These are phyloP conservation scores for Sinella curviseta DNA, from an alignment of 1,140 invertebrate species.

Conservation along the genomic window DNA sequence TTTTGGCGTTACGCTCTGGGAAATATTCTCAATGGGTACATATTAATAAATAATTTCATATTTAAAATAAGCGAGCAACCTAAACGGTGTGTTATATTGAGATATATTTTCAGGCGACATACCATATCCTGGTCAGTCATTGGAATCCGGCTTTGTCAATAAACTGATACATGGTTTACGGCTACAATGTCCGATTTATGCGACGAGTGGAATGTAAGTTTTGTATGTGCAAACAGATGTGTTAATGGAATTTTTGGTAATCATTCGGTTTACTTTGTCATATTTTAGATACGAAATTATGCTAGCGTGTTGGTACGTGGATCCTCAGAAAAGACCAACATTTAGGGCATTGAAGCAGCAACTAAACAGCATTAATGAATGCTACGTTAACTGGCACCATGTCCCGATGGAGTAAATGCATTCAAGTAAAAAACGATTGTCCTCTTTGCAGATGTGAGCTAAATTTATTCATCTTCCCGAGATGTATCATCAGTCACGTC, in stretches of 20 bases:
- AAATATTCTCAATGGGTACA: slow-evolving; percentile 56
- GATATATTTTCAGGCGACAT: neutral
- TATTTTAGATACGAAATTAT: neutral
- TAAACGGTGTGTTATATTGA: too few relatives aligned
- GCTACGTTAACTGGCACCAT: too few relatives aligned
- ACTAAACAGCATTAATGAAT: too few relatives aligned
- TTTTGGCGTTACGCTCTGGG: slow-evolving; percentile 59
- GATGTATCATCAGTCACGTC: too few relatives aligned
- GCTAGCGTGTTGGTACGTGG: neutral
- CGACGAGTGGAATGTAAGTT: slow-evolving; percentile 15
- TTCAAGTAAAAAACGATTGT: too few relatives aligned
- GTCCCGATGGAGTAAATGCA: too few relatives aligned
- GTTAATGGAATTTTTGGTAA: too few relatives aligned
- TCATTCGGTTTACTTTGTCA: neutral
- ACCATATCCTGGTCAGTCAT: slow-evolving; percentile 24
- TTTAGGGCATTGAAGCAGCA: neutral
- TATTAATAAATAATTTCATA: too few relatives aligned
- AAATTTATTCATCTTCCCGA: too few relatives aligned
- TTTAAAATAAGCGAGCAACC: too few relatives aligned
- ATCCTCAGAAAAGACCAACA: neutral
- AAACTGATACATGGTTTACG: neutral
- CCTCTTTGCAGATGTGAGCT: too few relatives aligned
- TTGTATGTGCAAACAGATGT: too few relatives aligned
- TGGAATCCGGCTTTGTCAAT: slow-evolving; percentile 7
- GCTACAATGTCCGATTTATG: slow-evolving; percentile 1